A percentile compares a stretch with the other conserved stretches of the same genome.
These are phyloP conservation scores for Drosophila anomalata DNA, from an alignment of 2,888 invertebrate genomes.

Conservation along the genomic window DNA sequence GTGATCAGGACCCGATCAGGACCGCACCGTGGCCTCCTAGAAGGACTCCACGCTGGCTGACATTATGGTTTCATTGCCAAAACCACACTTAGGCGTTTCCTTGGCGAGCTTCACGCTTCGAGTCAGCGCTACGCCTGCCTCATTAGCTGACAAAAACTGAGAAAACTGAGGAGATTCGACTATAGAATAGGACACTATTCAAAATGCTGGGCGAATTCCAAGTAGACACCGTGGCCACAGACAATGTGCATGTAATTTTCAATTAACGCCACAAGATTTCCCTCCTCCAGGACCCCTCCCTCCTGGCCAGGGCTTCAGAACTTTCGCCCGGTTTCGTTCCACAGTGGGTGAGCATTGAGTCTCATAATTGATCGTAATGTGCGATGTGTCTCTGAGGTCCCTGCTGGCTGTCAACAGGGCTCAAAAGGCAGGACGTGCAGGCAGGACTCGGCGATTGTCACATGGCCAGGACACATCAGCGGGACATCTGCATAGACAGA, in stretches of 20 bases:
- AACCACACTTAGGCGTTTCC: conserved; percentile 66
- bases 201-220: conserved; percentile 55
- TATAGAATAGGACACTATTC: conserved; percentile 29
- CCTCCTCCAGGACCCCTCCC: not conserved
- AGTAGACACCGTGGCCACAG: conserved; percentile 61
- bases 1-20: conserved; percentile 40
- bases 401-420: conserved; percentile 64
- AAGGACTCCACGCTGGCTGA: conserved; percentile 65
- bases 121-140: conserved; percentile 28
- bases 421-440: conserved; percentile 16
- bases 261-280: conserved; percentile 74
- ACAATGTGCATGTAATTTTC: conserved; percentile 76
- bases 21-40: conserved; percentile 42
- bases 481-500: conserved; percentile 43
- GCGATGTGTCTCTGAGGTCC: conserved; percentile 51
- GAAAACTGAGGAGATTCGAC: conserved; percentile 7
- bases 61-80: conserved; percentile 76
- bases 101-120: conserved; percentile 54
- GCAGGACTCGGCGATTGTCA: conserved; percentile 23
- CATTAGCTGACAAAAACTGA: conserved; percentile 34
- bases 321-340: conserved; percentile 74
- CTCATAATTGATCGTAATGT: conserved; percentile 83
- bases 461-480: conserved; percentile 44
- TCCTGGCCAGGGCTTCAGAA: conserved; percentile 14
- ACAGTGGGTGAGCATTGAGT: conserved; percentile 79